A percentile compares a stretch with the other conserved stretches of the same genome.
Conservation (phyloP, 2,113 vertebrate genomes). For the Aythya baeri region DNA sequence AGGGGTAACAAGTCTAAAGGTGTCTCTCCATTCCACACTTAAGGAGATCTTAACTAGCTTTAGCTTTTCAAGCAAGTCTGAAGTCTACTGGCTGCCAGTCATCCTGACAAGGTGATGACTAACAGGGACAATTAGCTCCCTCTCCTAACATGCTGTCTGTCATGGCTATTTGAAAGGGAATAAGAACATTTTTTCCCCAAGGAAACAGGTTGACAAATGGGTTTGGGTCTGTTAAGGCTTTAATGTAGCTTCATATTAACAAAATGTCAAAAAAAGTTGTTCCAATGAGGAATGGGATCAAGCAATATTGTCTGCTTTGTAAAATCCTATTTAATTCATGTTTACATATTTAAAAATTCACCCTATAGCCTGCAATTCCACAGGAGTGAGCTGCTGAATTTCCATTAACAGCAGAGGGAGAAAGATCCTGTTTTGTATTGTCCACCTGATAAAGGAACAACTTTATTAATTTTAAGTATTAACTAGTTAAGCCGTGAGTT, state of each 20-base stretch:
- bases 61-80: background rate
- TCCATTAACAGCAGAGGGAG: background rate
- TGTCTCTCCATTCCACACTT: constrained; percentile 32
- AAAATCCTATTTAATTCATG: background rate
- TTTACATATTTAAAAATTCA: background rate
- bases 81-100: constrained; percentile 60
- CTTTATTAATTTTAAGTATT: background rate
- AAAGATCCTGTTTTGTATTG: background rate
- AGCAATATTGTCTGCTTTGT: background rate
- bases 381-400: background rate
- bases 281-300: background rate
- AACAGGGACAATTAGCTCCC: constrained; percentile 48
- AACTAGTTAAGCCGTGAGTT: background rate
- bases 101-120: constrained; percentile 68
- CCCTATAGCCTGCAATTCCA: background rate
- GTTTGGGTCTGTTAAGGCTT: constrained; percentile 24
- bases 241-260: background rate
- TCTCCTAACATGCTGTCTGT: constrained; percentile 43
- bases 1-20: background rate
- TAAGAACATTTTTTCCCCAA: constrained; percentile 27
- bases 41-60: constrained; percentile 17
- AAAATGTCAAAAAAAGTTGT: constrained; percentile 9
- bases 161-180: constrained; percentile 42
- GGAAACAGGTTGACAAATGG: constrained; percentile 60
- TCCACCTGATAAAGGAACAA: background rate